phyloP scores from a whole-genome alignment of 2,888 invertebrate species.

The Micoletzkya japonica region DNA sequence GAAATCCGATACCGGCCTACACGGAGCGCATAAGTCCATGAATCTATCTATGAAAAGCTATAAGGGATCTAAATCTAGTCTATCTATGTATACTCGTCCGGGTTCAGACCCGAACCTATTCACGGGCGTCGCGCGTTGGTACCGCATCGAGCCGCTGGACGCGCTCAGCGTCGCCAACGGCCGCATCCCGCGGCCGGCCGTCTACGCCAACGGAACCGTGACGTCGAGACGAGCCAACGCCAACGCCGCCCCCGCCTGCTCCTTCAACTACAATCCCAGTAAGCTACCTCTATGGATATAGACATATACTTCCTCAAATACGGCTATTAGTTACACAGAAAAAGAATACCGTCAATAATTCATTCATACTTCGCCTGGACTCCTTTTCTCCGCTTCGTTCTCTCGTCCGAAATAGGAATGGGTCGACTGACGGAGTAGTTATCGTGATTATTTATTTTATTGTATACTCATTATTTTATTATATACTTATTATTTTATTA shows the following conservation, averaged over 20 bases:
- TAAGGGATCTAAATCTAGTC: no score
- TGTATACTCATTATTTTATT: background rate
- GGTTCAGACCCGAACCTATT: slow-evolving; percentile 67
- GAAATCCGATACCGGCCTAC: no score
- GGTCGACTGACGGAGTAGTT: no score
- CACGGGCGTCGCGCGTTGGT: slow-evolving; percentile 70
- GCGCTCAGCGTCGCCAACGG: background rate
- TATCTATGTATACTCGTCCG: background rate
- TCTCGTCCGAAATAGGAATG: no score
- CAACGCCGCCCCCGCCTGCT: no score
- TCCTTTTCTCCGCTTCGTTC: slow-evolving; percentile 15
- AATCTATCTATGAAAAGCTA: background rate
- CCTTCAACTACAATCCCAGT: slow-evolving; percentile 37
- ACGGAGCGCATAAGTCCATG: background rate
- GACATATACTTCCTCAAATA: background rate
- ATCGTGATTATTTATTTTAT: background rate
- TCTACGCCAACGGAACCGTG: slow-evolving; percentile 14
- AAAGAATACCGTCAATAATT: no score
- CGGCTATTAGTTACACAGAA: background rate
- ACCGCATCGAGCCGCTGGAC: slow-evolving; percentile 66
- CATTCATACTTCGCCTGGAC: no score
- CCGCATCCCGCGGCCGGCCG: background rate
- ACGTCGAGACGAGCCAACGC: background rate
- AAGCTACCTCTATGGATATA: background rate
- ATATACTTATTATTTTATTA: background rate